A percentile compares a stretch with the other conserved stretches of the same genome.
These are phyloP conservation scores for Bufo bufo DNA, from an alignment of 2,113 vertebrate species.

Conservation along the genomic window DNA sequence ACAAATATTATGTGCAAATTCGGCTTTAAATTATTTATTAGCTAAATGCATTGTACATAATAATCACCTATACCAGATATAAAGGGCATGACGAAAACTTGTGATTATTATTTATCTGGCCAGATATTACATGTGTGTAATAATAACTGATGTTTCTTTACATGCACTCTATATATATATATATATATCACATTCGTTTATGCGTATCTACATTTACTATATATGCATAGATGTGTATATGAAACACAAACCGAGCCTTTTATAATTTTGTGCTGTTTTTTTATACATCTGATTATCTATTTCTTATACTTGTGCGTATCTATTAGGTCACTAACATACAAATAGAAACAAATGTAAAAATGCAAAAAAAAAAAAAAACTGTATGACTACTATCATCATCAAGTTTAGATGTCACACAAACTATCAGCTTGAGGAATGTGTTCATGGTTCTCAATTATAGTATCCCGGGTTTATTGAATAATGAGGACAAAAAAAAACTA, in stretches of 20 bases:
- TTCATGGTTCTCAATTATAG: background rate
- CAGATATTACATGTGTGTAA: background rate
- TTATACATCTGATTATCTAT: background rate
- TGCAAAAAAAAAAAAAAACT: background rate
- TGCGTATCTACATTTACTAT: background rate
- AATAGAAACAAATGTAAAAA: background rate
- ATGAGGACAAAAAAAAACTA: background rate
- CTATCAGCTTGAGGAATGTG: background rate
- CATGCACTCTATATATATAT: background rate
- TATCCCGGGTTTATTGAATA: background rate
- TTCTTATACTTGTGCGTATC: background rate
- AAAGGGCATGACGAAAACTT: background rate
- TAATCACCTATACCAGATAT: background rate
- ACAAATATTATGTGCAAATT: background rate
- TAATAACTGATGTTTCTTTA: background rate
- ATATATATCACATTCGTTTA: background rate
- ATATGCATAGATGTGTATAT: background rate
- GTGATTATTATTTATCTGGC: background rate
- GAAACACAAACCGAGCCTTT: background rate
- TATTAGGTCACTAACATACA: too few species aligned
- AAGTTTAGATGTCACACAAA: background rate
- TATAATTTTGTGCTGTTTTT: background rate
- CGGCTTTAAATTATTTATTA: slow-evolving; percentile 22
- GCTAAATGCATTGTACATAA: background rate
- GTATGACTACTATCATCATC: background rate